A percentile compares a stretch with the other conserved stretches of the same genome.
These are phyloP conservation scores for Agrochola circellaris DNA, from an alignment of 2,888 invertebrate species.

Conservation along the genomic window DNA sequence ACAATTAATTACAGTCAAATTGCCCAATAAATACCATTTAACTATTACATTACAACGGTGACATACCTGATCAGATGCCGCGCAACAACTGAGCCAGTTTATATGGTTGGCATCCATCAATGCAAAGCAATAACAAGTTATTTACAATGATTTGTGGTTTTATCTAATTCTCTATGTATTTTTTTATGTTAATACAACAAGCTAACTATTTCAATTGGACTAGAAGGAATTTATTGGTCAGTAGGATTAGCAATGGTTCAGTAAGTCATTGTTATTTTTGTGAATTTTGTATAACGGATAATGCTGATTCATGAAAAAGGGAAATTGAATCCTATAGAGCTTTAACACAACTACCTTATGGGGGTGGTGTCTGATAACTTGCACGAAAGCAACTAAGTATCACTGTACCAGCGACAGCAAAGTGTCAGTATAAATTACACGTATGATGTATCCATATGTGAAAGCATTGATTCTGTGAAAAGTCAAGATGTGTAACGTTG, in stretches of 20 bases:
- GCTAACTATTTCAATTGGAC: not conserved
- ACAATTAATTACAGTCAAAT: not conserved
- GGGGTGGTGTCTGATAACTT: not conserved
- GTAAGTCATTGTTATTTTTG: not conserved
- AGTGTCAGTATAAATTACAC: slow-evolving; percentile 8
- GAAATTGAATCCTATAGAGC: not conserved
- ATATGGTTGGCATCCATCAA: not conserved
- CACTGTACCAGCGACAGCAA: not conserved
- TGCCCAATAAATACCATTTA: not conserved
- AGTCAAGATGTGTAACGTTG: slow-evolving; percentile 78
- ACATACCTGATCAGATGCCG: not conserved
- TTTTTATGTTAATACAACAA: slow-evolving; percentile 14
- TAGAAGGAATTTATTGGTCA: not conserved
- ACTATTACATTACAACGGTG: not conserved
- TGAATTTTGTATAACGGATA: not conserved
- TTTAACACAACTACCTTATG: not conserved
- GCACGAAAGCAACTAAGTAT: not conserved
- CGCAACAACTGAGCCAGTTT: not conserved
- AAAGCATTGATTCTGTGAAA: slow-evolving; percentile 73
- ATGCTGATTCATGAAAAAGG: not conserved
- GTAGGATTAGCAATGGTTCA: not conserved
- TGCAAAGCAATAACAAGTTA: slow-evolving; percentile 20
- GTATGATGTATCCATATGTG: slow-evolving; percentile 54
- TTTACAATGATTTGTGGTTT: slow-evolving; percentile 22
- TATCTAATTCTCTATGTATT: not conserved